These are phyloP conservation scores for Melanaphis sacchari DNA, from an alignment of 1,140 invertebrate genomes.

Conservation along the genomic window DNA sequence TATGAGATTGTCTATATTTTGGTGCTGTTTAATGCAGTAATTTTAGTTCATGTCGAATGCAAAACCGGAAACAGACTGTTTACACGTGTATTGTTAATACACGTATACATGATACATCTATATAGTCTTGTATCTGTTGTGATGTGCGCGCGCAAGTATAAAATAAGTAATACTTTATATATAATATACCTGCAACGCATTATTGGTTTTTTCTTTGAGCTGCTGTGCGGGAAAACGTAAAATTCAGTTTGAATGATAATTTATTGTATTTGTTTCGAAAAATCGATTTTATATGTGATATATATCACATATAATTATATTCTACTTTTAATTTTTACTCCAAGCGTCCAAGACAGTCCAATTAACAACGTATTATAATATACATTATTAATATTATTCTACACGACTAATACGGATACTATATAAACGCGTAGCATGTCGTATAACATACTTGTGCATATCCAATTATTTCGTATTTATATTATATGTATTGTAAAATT, in stretches of 20 bases:
- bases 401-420: background rate
- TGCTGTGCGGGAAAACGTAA: background rate
- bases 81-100: too few relatives aligned
- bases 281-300: background rate
- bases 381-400: background rate
- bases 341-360: background rate
- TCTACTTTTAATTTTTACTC: background rate
- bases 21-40: background rate
- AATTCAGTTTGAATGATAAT: background rate
- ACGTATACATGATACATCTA: too few relatives aligned
- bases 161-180: background rate
- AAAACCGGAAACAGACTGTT: background rate
- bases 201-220: background rate
- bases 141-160: too few relatives aligned
- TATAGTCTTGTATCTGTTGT: too few relatives aligned
- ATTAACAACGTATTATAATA: background rate
- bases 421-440: background rate
- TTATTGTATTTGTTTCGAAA: background rate
- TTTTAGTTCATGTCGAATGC: background rate
- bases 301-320: background rate
- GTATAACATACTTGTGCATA: background rate
- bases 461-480: background rate
- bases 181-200: background rate
- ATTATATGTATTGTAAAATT: background rate
- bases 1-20: too few relatives aligned